Evolutionary conservation across 2,888 invertebrate genomes (phyloP), one percentile per base, ranked within the genome.

Genomic region (Oegoconia quadripuncta): DNA sequence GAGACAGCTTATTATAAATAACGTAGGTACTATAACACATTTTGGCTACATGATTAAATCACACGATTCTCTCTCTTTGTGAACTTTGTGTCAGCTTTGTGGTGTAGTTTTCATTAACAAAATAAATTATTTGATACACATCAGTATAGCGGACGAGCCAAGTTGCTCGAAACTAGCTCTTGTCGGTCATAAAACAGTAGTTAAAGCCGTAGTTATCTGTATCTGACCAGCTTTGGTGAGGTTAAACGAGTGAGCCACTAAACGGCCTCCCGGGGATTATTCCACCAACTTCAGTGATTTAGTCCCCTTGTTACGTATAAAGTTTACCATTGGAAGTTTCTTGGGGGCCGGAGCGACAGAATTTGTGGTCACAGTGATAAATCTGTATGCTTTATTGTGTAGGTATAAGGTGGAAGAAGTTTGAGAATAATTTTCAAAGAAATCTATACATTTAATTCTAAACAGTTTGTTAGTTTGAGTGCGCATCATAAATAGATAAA

Each of bases 211-310:
- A 16, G 8, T n/a, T n/a, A 52, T 55, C 46, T 63, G n/a, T 60
- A 57, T 65, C 55, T 58, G 51, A 40, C 43, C 47, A 49, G 43
- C 47, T 54, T 50, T 41, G 28, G 36, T 25, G 42, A 48, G 50
- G 52, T 54, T 59, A 55, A 55, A 44, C 54, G 50, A 51, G 47
- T 63, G 56, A 59, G 48, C 59, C 43, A 45, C 46, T 58, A 56
- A 63, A 60, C 48, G 48, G 45, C 39, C 61, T 41, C 51, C 46
- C 43, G 46, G 48, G 52, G 44, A 50, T 46, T 46, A 48, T 39
- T 46, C 37, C 31, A 28, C 35, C 37, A 41, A 54, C 53, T 45
- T 55, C 22, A 17, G 39, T 52, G 53, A 64, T 64, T 63, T 38
- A 45, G 37, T 27, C 37, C 30, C 28, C 41, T 37, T 45, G 48